Base-by-base conservation (phyloP, 2,888 invertebrate genomes). In the Hydrotaea cyrtoneurina region DNA sequence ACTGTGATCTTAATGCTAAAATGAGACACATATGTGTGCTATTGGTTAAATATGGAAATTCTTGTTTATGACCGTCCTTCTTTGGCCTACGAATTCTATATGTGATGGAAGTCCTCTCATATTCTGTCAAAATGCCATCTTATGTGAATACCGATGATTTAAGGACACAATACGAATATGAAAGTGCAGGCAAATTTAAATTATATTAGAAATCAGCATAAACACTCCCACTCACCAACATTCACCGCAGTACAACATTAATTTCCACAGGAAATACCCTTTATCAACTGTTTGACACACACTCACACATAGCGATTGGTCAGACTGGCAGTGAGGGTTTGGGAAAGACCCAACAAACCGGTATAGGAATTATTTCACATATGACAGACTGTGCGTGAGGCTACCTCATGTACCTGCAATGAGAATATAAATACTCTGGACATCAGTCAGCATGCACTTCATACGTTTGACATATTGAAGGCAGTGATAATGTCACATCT, bases 401-500 rank as follows among this genome's bases (percentile, higher is more conserved):
- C 31, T 62, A 62, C 31, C 15, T n/a, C 15, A n/a, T 17, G 5
- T 62, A 62, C 31, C 31, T 62, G 62, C 3, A 21, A 0, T 26
- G 0, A 31, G 17, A 55, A 66, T 78, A 79, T 82, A 79, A 76
- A 79, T 79, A 82, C 43, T 31, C 17, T 15, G 19, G 55, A 39
- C 57, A 57, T 5, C 15, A 23, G 21, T 13, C n/a, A 2, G 2
- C 13, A 0, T 46, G 71, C 26, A 59, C 71, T 75, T 72, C 78
- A 82, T 36, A 71, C 69, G 69, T 64, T 62, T 62, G 23, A 69
- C 57, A 69, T 26, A 50, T 59, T 15, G 31, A 31, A 71, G 69
- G 17, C 75, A 71, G 78, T 78, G 62, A 82, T 39, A 69, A 82
- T 82, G 82, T 62, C 74, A 71, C 26, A 11, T 21, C 74, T 75